Conservation (phyloP, 2,888 invertebrate species). For the Cheilosia impressa region DNA sequence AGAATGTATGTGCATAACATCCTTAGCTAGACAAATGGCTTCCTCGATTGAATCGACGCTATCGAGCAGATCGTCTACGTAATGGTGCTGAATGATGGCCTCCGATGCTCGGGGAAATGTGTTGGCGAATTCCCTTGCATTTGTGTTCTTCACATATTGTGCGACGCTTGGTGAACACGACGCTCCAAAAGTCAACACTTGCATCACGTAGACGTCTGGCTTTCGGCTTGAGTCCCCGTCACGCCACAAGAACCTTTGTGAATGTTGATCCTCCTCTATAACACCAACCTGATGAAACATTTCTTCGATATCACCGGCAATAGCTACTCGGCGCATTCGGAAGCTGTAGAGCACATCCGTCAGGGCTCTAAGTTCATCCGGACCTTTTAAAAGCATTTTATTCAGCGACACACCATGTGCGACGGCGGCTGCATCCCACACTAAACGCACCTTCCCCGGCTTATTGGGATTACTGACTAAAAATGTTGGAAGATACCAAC, state of each 20-base stretch:
- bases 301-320: not conserved
- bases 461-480: not conserved
- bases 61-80: conserved; percentile 16
- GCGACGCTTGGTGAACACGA: conserved; percentile 30
- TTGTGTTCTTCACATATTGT: conserved; percentile 16
- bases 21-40: not conserved
- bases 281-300: too few relatives aligned
- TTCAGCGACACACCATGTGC: conserved; percentile 5
- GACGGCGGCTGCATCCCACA: conserved; percentile 18
- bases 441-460: conserved; percentile 2
- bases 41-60: not conserved
- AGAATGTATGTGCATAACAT: conserved; percentile 15
- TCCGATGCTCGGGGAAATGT: too few relatives aligned
- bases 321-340: not conserved
- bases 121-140: conserved; percentile 2
- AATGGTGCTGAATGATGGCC: not conserved
- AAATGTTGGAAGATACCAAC: conserved; percentile 14
- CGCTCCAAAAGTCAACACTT: conserved; percentile 57
- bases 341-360: not conserved
- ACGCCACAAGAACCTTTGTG: too few relatives aligned
- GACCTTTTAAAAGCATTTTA: not conserved
- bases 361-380: not conserved
- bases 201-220: conserved; percentile 52
- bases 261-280: too few relatives aligned
- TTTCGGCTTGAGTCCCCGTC: not conserved